These are phyloP conservation scores for Zaprionus bogoriensis DNA, from an alignment of 2,888 invertebrate genomes.

Conservation along the genomic window DNA sequence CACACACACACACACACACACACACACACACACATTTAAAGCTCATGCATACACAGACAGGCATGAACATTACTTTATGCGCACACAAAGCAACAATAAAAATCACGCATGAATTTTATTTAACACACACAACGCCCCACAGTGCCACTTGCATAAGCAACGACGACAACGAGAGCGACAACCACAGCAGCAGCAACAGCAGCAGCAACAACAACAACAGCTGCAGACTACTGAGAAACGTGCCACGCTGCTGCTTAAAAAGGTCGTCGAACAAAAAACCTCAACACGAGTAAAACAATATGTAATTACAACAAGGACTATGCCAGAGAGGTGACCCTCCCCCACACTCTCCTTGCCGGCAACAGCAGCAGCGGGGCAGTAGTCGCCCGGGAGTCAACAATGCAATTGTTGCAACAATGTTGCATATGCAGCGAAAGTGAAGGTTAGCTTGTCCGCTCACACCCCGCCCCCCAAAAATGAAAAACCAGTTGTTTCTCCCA, in stretches of 20 bases:
- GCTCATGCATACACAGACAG: slow-evolving; percentile 37
- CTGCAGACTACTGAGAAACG: slow-evolving; percentile 9
- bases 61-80: slow-evolving; percentile 70
- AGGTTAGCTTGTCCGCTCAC: slow-evolving; percentile 67
- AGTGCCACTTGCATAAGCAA: slow-evolving; percentile 51
- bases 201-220: not conserved
- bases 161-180: slow-evolving; percentile 11
- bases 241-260: slow-evolving; percentile 28
- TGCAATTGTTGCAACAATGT: slow-evolving; percentile 39
- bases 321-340: slow-evolving; percentile 26
- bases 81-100: slow-evolving; percentile 70
- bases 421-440: slow-evolving; percentile 63
- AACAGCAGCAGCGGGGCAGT: slow-evolving; percentile 19
- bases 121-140: slow-evolving; percentile 24
- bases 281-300: slow-evolving; percentile 72
- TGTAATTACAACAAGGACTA: slow-evolving; percentile 75
- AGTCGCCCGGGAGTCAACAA: slow-evolving; percentile 32
- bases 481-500: slow-evolving; percentile 1
- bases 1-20: slow-evolving; percentile 6
- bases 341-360: too few species aligned
- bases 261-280: slow-evolving; percentile 60
- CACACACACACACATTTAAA: slow-evolving; percentile 3
- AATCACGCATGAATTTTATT: slow-evolving; percentile 73
- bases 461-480: slow-evolving; percentile 40
- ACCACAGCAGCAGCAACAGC: not conserved